Conservation (phyloP, 2,888 invertebrate species). For the Agonum fuliginosum region DNA sequence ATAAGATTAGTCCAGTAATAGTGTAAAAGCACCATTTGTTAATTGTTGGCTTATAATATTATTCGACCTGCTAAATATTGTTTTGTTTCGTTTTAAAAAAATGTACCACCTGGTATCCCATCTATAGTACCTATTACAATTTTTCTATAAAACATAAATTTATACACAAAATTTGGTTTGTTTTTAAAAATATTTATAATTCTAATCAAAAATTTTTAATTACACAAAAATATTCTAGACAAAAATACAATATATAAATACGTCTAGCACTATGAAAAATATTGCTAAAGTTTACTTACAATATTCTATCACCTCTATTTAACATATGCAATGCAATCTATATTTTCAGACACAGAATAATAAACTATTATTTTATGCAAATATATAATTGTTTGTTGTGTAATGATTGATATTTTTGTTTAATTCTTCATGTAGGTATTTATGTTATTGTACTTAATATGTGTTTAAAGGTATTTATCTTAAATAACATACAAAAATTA, state of each 20-base stretch:
- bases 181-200: constrained; percentile 4
- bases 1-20: constrained; percentile 48
- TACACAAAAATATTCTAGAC: constrained; percentile 42
- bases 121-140: constrained; percentile 55
- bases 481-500: no score
- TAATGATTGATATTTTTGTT: background rate
- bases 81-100: background rate
- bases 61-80: background rate
- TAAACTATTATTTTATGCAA: constrained; percentile 15
- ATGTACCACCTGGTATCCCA: constrained; percentile 32
- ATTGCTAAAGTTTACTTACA: constrained; percentile 40
- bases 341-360: constrained; percentile 8
- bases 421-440: background rate
- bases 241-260: constrained; percentile 46
- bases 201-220: background rate
- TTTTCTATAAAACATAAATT: constrained; percentile 8
- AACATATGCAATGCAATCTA: constrained; percentile 49
- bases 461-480: background rate
- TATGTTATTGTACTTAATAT: constrained; percentile 9
- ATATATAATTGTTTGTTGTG: background rate
- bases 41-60: constrained; percentile 45
- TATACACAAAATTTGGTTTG: constrained; percentile 7
- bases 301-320: constrained; percentile 43
- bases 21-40: constrained; percentile 52
- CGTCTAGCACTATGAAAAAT: constrained; percentile 39